phyloP scores from a whole-genome alignment of 2,888 invertebrate species.

The Physocephala rufipes region DNA sequence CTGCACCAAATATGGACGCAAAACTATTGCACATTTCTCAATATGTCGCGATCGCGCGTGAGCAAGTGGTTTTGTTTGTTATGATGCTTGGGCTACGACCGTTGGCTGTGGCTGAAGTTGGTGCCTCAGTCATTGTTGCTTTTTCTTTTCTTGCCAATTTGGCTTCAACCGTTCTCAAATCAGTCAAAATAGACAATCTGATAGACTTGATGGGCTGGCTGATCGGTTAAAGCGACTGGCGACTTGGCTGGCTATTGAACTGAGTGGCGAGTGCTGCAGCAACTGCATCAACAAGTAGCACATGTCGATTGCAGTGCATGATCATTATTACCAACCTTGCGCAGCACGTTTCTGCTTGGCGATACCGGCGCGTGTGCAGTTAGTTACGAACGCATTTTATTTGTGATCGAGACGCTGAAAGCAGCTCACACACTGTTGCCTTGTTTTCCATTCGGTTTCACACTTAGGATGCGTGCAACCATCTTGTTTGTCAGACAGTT shows the following conservation, averaged over 20 bases:
- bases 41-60: conserved; percentile 58
- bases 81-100: conserved; percentile 17
- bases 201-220: background rate
- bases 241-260: conserved; percentile 9
- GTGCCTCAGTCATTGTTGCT: too few species aligned
- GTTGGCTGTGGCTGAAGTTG: conserved; percentile 34
- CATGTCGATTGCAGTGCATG: background rate
- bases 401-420: conserved; percentile 19
- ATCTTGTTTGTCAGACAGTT: conserved; percentile 17
- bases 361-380: conserved; percentile 29
- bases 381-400: conserved; percentile 26
- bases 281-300: background rate
- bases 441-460: background rate
- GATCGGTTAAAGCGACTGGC: too few species aligned
- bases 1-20: conserved; percentile 63
- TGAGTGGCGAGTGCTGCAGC: too few species aligned
- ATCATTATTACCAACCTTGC: background rate
- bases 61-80: background rate
- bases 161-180: conserved; percentile 17
- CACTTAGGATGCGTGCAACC: conserved; percentile 19
- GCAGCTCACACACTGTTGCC: conserved; percentile 2
- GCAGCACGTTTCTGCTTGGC: background rate
- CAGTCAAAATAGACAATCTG: background rate
- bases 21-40: conserved; percentile 66
- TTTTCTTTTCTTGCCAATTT: conserved; percentile 25